Evolutionary conservation across 2,888 invertebrate species (phyloP), one percentile per base, ranked within the genome.

Genomic region (Apoda limacodes): DNA sequence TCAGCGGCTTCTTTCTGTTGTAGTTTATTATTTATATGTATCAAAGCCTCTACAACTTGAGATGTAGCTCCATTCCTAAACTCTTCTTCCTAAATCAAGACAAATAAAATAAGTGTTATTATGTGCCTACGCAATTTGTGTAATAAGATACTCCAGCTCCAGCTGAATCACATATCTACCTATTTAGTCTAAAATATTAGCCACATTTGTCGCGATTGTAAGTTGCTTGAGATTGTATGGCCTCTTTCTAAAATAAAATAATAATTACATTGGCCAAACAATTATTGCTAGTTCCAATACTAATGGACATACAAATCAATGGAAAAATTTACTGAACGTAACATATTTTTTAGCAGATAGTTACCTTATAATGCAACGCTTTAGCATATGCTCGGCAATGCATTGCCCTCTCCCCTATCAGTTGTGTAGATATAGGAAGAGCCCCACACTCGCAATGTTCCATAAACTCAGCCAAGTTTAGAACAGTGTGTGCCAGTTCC

Each of bases 401-500:
- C 90, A 98, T 95, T 0, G 99, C 99, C 28, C 94, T 83, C 46
- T 95, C 92, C 0, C 98, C 97, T 0, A 99, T 74, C 28, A 96
- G 71, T 35, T 91, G 89, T 0, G 92, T 88, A 36, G 95, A 90
- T 36, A 99, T 84, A 0, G 98, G 97, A 39, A 99, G 71, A 0
- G 97, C 92, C 13, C 97, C 97, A 56, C 94, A 91, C 55, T 99
- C 98, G 55, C 98, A 98, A 60, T 99, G 99, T 54, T 99, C 99
- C 96, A 99, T 98, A 55, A 99, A 99, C 67, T 99, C 99, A 0
- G 98, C 98, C 39, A 99, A 80, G 76, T 99, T 99, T 9, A 99
- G 82, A 38, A 98, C 92, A 0, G 96, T 95, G 55, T 98, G 98
- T 0, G 96, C 97, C 24, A 98, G 89, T 63, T 98, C 98, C 0